Base-by-base conservation (phyloP, 2,797 vertebrate genomes). In the Carapus acus region DNA sequence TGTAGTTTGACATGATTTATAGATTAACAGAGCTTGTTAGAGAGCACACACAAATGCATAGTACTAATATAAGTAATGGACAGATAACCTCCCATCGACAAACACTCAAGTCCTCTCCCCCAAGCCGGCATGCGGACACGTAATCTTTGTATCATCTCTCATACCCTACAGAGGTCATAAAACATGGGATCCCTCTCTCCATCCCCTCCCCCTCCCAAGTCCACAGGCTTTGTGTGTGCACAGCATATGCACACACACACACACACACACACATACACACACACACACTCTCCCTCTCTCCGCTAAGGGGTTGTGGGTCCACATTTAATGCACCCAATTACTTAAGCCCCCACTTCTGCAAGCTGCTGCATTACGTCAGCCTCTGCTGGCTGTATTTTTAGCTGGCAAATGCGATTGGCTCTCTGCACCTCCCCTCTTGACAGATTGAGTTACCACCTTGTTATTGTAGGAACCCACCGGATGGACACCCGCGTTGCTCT, bases 331-430 rank as follows among this genome's bases (percentile, higher is more conserved):
- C 76, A 80, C 57, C 81, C 87, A 87, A 86, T 88, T 87, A 88
- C 87, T 89, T 88, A 87, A 73, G 55, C 68, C 73, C 54, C 65
- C 65, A 40, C 29, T 63, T 81, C 62, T 54, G 72, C 77, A 77
- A 52, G 70, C 76, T 80, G 75, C 73, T 76, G 80, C 82, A 87
- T 89, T 88, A 89, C 87, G 80, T 90, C 89, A 90, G 74, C 37
- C 66, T 77, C 83, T 81, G 74, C 83, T 77, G 74, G 65, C 81
- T 73, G 63, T 88, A 89, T 89, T 86, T 90, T 87, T 89, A 88
- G 81, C 77, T 45, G 64, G 66, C 65, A 77, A 68, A 83, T 65
- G 78, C 82, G 67, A 79, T 80, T 82, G 83, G 83, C 80, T 67
- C 64, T 42, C 63, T 36, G 58, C 61, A 45, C 66, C 62, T 65